Evolutionary conservation across 2,113 vertebrate species (phyloP).

Genomic region (Odontophorus gujanensis): DNA sequence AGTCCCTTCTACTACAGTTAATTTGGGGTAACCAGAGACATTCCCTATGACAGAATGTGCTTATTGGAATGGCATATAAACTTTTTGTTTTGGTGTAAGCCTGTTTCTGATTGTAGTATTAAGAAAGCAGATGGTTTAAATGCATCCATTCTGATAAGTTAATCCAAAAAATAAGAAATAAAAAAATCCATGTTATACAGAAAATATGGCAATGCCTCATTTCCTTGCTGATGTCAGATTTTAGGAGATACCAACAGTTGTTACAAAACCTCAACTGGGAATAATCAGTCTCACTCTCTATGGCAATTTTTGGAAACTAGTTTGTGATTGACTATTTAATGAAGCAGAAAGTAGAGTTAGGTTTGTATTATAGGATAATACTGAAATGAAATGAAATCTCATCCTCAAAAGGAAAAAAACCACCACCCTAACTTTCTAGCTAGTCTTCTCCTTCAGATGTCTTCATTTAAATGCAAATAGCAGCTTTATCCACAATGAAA

Average conservation of each 20-base stretch:
- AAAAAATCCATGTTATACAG: background rate
- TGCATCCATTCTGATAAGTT: background rate
- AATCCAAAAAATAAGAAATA: background rate
- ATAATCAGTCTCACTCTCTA: slow-evolving; percentile 17
- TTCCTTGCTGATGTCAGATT: slow-evolving; percentile 15
- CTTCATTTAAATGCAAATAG: slow-evolving; percentile 76
- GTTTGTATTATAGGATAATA: background rate
- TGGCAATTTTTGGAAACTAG: slow-evolving; percentile 9
- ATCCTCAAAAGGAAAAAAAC: background rate
- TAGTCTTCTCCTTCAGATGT: slow-evolving; percentile 51
- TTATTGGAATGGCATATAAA: background rate
- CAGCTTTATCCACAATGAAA: slow-evolving; percentile 38
- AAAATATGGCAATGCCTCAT: background rate
- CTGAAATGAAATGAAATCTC: slow-evolving; percentile 37
- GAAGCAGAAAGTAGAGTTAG: slow-evolving; percentile 20
- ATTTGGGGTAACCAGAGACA: background rate
- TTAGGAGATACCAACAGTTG: background rate
- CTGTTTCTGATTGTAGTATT: background rate
- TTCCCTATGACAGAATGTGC: background rate
- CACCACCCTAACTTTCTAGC: background rate
- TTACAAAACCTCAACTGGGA: background rate
- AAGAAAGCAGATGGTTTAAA: background rate
- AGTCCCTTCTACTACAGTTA: background rate
- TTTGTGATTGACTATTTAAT: slow-evolving; percentile 30
- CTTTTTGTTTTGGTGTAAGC: background rate